Percentiles rank a stretch among this genome's conserved stretches.
These are phyloP conservation scores for Neolamprologus brichardi DNA, from an alignment of 2,113 vertebrate genomes.

Conservation along the genomic window DNA sequence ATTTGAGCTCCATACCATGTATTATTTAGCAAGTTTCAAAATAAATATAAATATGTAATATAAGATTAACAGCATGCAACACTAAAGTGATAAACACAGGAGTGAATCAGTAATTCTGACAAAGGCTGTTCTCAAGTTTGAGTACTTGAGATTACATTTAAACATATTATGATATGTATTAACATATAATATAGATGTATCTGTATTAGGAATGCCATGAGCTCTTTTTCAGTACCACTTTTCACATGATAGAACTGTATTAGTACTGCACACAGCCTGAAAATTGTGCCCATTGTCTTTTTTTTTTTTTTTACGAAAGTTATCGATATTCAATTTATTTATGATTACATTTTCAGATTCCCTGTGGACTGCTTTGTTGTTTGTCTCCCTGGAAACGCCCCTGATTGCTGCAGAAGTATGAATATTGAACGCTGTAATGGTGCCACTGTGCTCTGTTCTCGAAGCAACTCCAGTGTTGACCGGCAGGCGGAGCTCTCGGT, in stretches of 20 bases:
- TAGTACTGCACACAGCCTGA: not conserved
- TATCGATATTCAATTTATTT: not conserved
- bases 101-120: not conserved
- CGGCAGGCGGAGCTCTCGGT: constrained; percentile 56
- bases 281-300: not conserved
- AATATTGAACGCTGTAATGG: not conserved
- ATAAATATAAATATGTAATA: not conserved
- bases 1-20: not conserved
- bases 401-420: not conserved
- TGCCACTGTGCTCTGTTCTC: not conserved
- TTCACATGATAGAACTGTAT: not conserved
- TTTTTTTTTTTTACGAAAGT: not conserved
- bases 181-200: not conserved
- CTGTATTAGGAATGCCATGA: not conserved
- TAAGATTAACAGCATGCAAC: not conserved
- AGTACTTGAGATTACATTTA: not conserved
- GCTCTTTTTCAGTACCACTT: not conserved
- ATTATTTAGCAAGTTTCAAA: not conserved
- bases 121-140: not conserved
- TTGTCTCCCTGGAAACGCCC: not conserved
- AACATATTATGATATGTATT: not conserved
- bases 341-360: not conserved
- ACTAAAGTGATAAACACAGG: not conserved
- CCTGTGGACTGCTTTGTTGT: not conserved
- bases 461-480: not conserved